A percentile compares a stretch with the other conserved stretches of the same genome.
These are phyloP conservation scores for Cnemophilus loriae DNA, from an alignment of 2,113 vertebrate genomes.

Conservation along the genomic window DNA sequence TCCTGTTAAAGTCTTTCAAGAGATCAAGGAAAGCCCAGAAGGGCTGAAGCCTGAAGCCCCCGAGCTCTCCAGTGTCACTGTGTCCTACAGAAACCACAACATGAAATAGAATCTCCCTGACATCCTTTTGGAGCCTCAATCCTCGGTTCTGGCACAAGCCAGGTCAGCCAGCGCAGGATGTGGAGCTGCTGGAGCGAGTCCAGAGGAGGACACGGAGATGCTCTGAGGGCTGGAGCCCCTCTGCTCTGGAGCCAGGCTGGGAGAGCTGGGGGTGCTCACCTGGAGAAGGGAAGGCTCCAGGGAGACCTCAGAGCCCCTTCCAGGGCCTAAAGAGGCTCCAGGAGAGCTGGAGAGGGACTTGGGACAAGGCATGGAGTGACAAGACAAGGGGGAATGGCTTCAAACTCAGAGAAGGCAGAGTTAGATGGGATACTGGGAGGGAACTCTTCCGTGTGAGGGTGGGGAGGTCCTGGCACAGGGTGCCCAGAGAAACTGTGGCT, in stretches of 20 bases:
- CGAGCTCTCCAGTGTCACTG: background rate
- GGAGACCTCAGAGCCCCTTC: background rate
- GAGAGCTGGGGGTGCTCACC: background rate
- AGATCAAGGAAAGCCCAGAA: background rate
- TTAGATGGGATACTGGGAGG: too few relatives aligned
- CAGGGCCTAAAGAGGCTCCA: background rate
- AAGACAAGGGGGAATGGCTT: background rate
- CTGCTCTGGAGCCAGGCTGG: background rate
- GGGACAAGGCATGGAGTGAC: accelerated
- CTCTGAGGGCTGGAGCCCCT: background rate
- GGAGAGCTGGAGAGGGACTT: background rate
- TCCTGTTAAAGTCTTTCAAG: background rate
- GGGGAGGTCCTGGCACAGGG: background rate
- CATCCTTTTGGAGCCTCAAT: accelerated
- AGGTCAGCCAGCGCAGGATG: background rate
- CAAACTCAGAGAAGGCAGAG: background rate
- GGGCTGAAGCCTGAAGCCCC: background rate
- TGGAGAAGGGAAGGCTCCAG: background rate
- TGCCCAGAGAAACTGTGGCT: background rate
- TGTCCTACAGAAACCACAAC: background rate
- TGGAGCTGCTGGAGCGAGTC: background rate
- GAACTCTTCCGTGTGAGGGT: background rate
- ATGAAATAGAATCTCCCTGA: background rate
- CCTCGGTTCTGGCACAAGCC: background rate
- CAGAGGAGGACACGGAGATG: background rate